Base-by-base conservation (phyloP, 1,140 invertebrate genomes). In the Cepaea nemoralis region DNA sequence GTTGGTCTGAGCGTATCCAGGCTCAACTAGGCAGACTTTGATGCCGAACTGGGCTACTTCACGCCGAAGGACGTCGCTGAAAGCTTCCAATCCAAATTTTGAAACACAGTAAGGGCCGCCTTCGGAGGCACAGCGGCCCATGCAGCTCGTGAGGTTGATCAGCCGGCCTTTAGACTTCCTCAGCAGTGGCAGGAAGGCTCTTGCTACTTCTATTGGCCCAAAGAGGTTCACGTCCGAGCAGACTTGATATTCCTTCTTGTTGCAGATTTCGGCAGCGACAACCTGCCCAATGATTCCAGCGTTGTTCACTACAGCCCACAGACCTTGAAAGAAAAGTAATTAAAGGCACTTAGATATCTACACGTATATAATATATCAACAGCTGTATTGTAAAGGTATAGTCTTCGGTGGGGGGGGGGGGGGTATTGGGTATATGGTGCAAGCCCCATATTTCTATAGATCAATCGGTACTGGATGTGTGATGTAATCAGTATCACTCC, bases 21-120 rank as follows among this genome's bases (percentile, higher is more conserved):
- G 90, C 70, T 89, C 88, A 14, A 92, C 74, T 19, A 88, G 70
- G 35, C 86, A 78, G 1, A 91, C 90, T 10, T 86, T 78, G 0
- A 92, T 87, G 24, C 87, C 88, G 81, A 90, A 90, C 76, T 86
- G 85, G 0, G 42, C 45, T 71, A 92, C 82, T 75, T 92, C 69
- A 27, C 71, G 85, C 83, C 86, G 83, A 22, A 86, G 27, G 8
- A 69, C 33, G 55, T 85, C 83, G 2, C 83, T 85, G 55, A 81
- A 87, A 10, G 76, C 85, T 70, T 85, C 84, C 2, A 87, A 75
- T 6, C 76, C 86, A 81, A 80, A 83, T 78, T 86, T 87, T 31
- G 84, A 82, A 0, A 84, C 63, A 48, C 40, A 63, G 50, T 87
- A 87, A 24, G 84, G 81, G 0, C 73, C 37, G 12, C 24, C 27